Evolutionary conservation across 2,888 invertebrate species (phyloP), one percentile per base, ranked within the genome.

Genomic region (Plagiodera versicolora): DNA sequence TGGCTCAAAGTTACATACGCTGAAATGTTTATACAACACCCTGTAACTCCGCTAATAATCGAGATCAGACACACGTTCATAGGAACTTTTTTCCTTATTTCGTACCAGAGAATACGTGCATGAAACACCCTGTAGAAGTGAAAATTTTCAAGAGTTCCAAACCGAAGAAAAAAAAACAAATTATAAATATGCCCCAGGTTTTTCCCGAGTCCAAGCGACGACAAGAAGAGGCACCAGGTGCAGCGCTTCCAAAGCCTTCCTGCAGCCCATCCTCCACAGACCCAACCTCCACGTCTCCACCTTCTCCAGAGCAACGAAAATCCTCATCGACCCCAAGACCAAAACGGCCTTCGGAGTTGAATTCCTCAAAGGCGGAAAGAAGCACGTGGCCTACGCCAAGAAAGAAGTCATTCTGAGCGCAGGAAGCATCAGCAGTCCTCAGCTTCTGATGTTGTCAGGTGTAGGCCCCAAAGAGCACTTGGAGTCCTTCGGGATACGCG

Each of bases 371-470:
- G 82, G 85, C 63, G 83, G 83, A 20, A 79, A 74, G 72, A 83
- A 81, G 70, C 85, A 80, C 61, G 70, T 75, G 1, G 82, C 84
- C 0, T 75, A 78, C 3, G 91, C 90, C 1, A 84, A 82, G 11
- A 91, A 88, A 66, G 94, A 92, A 79, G 85, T 95, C 0, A 85
- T 95, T 55, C 78, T 94, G 24, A 86, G 90, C 6, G 92, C 92
- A 0, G 95, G 95, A 2, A 81, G 90, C 0, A 87, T 95, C 24
- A 92, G 91, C 67, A 91, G 92, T 1, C 93, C 95, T 0, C 94
- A 95, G 75, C 77, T 95, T 2, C 78, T 95, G 48, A 90, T 94
- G 91, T 77, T 94, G 11, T 94, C 94, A 0, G 95, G 95, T 10
- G 81, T 94, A 24, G 92, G 92, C 0, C 91, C 91, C 0, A 79